Evolutionary conservation across 2,888 invertebrate genomes (phyloP).

Genomic region (Campoplex nolae): DNA sequence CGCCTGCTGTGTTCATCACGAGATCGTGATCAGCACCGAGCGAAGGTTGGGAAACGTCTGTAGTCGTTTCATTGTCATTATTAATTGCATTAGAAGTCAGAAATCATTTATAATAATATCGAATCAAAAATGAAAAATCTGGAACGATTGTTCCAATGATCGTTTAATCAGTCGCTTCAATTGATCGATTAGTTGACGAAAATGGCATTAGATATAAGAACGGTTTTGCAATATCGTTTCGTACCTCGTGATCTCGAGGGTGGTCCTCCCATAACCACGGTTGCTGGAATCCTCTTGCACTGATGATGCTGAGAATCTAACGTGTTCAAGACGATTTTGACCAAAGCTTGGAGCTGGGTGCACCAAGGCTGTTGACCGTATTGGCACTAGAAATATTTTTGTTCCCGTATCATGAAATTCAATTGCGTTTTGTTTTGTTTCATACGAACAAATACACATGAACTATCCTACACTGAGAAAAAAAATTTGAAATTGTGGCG

Average conservation of each 20-base stretch:
- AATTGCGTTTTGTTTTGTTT: background rate
- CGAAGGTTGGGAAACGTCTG: constrained; percentile 92
- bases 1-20: constrained; percentile 76
- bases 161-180: too few species aligned
- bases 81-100: background rate
- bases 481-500: too few species aligned
- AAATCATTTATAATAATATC: background rate
- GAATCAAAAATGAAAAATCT: background rate
- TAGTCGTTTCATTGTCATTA: constrained; percentile 42
- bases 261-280: constrained; percentile 91
- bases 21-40: constrained; percentile 89
- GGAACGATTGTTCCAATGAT: too few species aligned
- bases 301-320: constrained; percentile 96
- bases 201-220: too few species aligned
- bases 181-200: too few species aligned
- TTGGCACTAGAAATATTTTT: constrained; percentile 87
- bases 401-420: constrained; percentile 31
- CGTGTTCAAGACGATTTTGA: constrained; percentile 96
- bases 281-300: constrained; percentile 93
- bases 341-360: constrained; percentile 91
- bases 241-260: constrained; percentile 89
- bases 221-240: background rate
- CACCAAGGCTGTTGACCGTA: constrained; percentile 90
- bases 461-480: too few species aligned
- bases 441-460: background rate